Evolutionary conservation across 2,113 vertebrate genomes (phyloP).

Genomic region (Oreotragus oreotragus): DNA sequence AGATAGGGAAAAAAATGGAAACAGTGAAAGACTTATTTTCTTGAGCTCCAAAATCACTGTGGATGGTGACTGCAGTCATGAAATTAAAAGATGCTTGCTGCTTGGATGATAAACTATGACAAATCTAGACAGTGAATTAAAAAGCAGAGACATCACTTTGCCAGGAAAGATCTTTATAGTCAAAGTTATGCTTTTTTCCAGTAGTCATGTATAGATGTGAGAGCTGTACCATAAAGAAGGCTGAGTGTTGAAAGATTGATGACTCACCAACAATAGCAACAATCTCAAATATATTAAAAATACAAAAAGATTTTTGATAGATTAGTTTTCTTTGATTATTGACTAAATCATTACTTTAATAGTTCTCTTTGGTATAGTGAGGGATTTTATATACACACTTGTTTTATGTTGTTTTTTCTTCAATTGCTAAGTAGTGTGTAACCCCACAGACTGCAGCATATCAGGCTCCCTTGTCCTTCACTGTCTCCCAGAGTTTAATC

Average conservation of each 20-base stretch:
- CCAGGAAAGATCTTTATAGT: background rate
- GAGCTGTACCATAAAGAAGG: background rate
- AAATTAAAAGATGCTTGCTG: background rate
- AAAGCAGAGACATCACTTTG: background rate
- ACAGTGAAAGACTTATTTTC: background rate
- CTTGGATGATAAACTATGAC: background rate
- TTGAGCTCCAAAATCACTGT: background rate
- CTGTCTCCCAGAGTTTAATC: background rate
- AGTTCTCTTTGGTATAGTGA: background rate
- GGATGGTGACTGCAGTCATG: background rate
- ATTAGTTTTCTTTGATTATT: background rate
- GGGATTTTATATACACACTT: background rate
- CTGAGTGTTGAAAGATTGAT: background rate
- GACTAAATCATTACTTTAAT: background rate
- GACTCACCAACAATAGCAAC: background rate
- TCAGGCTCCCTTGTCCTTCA: background rate
- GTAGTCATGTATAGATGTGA: background rate
- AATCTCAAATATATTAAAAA: background rate
- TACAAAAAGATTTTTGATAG: background rate
- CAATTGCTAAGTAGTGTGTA: background rate
- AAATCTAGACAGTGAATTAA: background rate
- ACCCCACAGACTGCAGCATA: background rate
- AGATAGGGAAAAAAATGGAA: background rate
- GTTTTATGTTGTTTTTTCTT: background rate
- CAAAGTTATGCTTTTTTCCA: background rate